Base-by-base conservation (phyloP, 64 coral and sea anemone genomes). In the Actinia tenebrosa region DNA sequence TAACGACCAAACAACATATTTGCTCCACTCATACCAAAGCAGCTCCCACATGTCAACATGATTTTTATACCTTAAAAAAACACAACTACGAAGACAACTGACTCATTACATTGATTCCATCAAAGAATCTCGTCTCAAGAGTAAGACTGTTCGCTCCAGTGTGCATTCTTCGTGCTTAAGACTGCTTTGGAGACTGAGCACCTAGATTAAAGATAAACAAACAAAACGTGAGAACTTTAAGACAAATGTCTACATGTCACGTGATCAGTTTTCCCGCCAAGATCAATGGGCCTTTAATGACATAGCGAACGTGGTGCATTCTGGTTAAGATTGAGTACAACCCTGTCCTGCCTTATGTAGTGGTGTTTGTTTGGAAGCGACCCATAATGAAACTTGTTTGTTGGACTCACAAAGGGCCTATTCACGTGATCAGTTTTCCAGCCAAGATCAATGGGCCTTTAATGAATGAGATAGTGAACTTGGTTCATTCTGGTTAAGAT, bases 171-270 rank as follows among this genome's bases (percentile, higher is more conserved):
- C 13, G n/a, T 25, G 19, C 22, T 13, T 75, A 75, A 75, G 27
- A 75, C 26, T 75, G 69, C 23, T 75, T 75, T 75, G 69, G 69
- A 26, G 69, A 75, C 69, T 75, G 69, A 15, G 69, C 69, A 42
- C 69, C 69, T 75, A 25, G 63, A n/a, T 66, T 37, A 42, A 30
- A 15, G 42, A 75, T 15, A 3, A 15, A 25, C 2, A 42, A 75
- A 27, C 25, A 75, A 25, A 69, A 25, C 64, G n/a, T 42, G 13
- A 75, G 11, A 27, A 27, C n/a, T 30, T 30, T 30, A 14, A 75
- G n/a, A 66, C 4, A 13, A 16, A 2, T 66, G n/a, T 20, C 63
- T 20, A 66, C 3, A 4, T 4, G 63, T n/a, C 47, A 50, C 47
- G 47, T 50, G 47, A 5, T 50, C 47, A 4, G 47, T 50, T 50